These are phyloP conservation scores for Phaethornis superciliosus DNA, from an alignment of 2,113 vertebrate species.

Conservation along the genomic window DNA sequence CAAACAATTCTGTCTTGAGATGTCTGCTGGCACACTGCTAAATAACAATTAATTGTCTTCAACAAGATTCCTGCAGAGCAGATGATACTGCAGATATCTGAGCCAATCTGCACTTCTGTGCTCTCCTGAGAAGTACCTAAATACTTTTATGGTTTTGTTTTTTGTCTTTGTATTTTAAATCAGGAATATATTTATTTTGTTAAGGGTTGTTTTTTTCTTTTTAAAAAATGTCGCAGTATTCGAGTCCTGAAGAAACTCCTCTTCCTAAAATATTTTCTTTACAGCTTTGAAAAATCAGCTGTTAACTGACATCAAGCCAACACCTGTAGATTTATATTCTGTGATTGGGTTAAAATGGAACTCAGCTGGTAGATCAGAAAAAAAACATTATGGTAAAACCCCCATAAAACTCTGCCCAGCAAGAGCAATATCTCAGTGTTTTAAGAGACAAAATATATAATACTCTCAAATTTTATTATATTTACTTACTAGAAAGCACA, in stretches of 20 bases:
- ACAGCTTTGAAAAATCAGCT: neutral
- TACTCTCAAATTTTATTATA: neutral
- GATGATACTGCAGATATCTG: slow-evolving; percentile 3
- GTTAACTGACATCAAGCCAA: neutral
- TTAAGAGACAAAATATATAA: neutral
- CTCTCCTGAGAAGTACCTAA: neutral
- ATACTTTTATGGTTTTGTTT: neutral
- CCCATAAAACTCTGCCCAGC: neutral
- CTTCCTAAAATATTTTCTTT: neutral
- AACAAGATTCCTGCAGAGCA: slow-evolving; percentile 14
- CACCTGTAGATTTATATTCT: neutral
- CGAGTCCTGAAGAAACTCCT: neutral
- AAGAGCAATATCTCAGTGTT: neutral
- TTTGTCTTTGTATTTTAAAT: neutral
- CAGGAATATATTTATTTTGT: neutral
- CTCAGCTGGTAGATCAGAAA: neutral
- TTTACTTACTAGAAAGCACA: neutral
- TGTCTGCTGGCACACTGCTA: slow-evolving; percentile 17
- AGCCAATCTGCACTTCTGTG: neutral
- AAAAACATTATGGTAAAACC: neutral
- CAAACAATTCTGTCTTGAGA: slow-evolving; percentile 7
- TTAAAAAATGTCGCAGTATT: neutral
- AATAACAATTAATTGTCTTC: slow-evolving; percentile 62
- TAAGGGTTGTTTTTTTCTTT: neutral
- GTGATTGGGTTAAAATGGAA: neutral